Conservation (phyloP, 2,797 vertebrate genomes). For the Poecilia wingei region DNA sequence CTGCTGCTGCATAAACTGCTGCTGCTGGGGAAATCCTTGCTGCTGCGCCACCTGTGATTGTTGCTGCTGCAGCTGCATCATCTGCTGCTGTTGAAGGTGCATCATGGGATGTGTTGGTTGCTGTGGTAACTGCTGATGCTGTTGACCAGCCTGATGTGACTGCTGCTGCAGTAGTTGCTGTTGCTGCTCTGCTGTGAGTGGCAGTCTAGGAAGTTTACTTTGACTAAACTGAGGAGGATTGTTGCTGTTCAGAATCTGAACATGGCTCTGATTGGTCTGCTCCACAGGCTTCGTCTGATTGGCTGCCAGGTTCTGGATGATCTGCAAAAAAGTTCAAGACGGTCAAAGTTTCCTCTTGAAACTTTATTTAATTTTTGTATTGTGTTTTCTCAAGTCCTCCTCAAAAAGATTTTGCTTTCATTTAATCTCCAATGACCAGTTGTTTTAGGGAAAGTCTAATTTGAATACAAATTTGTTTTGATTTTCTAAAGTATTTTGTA, state of each 20-base stretch:
- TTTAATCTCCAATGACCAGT: too few species aligned
- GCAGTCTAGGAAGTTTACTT: slow-evolving; percentile 80
- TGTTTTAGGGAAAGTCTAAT: too few species aligned
- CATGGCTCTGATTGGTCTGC: slow-evolving; percentile 82
- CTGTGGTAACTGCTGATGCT: slow-evolving; percentile 67
- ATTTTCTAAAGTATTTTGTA: too few species aligned
- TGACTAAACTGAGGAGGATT: slow-evolving; percentile 85
- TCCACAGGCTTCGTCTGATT: slow-evolving; percentile 89
- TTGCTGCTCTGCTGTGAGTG: slow-evolving; percentile 83
- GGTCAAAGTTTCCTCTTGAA: background rate
- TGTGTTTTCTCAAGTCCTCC: too few species aligned
- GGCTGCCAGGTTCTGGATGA: slow-evolving; percentile 89
- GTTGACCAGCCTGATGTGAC: slow-evolving; percentile 76
- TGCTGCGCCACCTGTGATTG: slow-evolving; percentile 47
- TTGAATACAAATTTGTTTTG: too few species aligned
- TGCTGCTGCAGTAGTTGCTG: slow-evolving; percentile 83
- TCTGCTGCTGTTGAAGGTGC: slow-evolving; percentile 73
- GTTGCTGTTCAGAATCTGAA: slow-evolving; percentile 61
- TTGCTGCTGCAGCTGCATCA: slow-evolving; percentile 55
- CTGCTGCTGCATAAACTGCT: slow-evolving; percentile 67
- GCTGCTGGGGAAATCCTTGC: slow-evolving; percentile 18
- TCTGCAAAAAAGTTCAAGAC: slow-evolving; percentile 71
- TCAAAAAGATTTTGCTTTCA: too few species aligned
- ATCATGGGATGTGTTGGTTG: slow-evolving; percentile 67
- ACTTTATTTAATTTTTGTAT: too few species aligned